Evolutionary conservation across 2,888 invertebrate species (phyloP).

Genomic region (Drosophila gaucha): DNA sequence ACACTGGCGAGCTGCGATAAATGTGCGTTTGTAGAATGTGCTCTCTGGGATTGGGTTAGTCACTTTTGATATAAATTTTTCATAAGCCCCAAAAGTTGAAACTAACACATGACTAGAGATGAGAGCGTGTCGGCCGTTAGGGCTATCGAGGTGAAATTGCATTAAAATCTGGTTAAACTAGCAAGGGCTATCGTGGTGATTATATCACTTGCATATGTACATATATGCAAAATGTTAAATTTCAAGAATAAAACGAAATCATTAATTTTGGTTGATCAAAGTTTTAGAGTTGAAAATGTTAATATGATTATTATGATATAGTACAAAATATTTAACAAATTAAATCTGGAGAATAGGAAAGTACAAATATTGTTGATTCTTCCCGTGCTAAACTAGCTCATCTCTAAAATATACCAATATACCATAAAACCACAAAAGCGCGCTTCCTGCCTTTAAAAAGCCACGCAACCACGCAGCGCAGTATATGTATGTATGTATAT

Average conservation of each 20-base stretch:
- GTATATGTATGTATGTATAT: conserved; percentile 17
- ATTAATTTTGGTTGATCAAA: too few species aligned
- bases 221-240: background rate
- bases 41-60: conserved; percentile 49
- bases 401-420: conserved; percentile 16
- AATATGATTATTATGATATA: too few species aligned
- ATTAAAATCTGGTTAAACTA: background rate
- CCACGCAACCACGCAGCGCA: conserved; percentile 24
- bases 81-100: conserved; percentile 42
- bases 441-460: conserved; percentile 32
- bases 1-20: conserved; percentile 35
- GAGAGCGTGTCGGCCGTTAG: conserved; percentile 2
- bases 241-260: background rate
- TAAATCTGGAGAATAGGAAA: background rate
- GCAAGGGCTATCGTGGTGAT: conserved; percentile 2
- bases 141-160: background rate
- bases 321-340: too few species aligned
- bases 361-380: background rate
- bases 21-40: conserved; percentile 48
- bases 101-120: conserved; percentile 39
- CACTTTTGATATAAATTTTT: conserved; percentile 56
- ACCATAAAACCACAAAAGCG: conserved; percentile 11
- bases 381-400: conserved; percentile 12
- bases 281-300: too few species aligned
- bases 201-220: background rate